Evolutionary conservation across 2,797 vertebrate species (phyloP).

Genomic region (Ispidina lecontei): DNA sequence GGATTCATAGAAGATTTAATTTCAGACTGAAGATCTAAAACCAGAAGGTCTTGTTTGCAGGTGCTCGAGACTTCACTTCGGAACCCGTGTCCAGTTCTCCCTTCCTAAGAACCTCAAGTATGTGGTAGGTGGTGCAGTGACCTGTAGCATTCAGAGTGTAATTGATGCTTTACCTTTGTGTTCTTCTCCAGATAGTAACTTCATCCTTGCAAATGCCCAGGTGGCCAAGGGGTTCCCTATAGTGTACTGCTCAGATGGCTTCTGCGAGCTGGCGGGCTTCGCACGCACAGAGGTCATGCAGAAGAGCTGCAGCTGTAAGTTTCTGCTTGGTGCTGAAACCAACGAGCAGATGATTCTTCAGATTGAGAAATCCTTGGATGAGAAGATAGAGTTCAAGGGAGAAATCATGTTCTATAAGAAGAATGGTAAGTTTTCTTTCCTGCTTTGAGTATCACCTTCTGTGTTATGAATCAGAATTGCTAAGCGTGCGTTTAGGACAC

Average conservation of each 20-base stretch:
- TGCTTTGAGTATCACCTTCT: not conserved
- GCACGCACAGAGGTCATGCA: constrained; percentile 97
- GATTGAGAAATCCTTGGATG: constrained; percentile 91
- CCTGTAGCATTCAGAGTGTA: not conserved
- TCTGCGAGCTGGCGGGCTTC: constrained; percentile 96
- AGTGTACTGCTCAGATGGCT: constrained; percentile 99
- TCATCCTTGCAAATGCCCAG: constrained; percentile 97
- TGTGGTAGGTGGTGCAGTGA: no score
- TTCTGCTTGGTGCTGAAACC: constrained; percentile 93
- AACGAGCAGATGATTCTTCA: constrained; percentile 91
- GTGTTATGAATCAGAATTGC: not conserved
- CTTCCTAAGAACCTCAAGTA: not conserved
- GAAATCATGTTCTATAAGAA: constrained; percentile 98
- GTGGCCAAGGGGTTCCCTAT: constrained; percentile 96
- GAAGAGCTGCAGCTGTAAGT: constrained; percentile 96
- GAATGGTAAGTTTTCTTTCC: constrained; percentile 82
- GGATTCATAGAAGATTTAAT: not conserved
- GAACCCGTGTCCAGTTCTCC: not conserved
- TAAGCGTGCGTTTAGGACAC: not conserved
- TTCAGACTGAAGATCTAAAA: not conserved
- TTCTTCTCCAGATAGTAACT: constrained; percentile 91
- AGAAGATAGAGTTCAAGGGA: constrained; percentile 95
- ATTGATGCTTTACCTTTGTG: constrained; percentile 17
- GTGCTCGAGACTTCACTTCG: not conserved
- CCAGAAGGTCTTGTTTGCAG: not conserved